Evolutionary conservation across 2,113 vertebrate species (phyloP).

Genomic region (Nanorana parkeri): DNA sequence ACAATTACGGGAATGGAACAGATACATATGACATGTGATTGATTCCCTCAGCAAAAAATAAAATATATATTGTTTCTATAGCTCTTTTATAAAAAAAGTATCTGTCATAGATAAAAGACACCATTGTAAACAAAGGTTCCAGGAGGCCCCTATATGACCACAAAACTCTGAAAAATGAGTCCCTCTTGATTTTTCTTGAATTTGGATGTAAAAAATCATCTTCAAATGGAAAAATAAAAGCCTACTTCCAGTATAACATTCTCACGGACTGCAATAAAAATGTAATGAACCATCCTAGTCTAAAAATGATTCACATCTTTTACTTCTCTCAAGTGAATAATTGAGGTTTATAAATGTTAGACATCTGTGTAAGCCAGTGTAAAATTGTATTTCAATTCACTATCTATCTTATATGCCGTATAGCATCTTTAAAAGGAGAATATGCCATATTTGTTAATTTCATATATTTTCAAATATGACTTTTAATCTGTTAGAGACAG

Average conservation of each 20-base stretch:
- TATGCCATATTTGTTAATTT: too few species aligned
- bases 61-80: neutral
- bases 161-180: constrained; percentile 9
- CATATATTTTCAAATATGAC: too few species aligned
- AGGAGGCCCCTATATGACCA: constrained; percentile 10
- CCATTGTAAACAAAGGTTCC: constrained; percentile 9
- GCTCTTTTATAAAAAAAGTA: constrained; percentile 14
- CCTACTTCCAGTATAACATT: neutral
- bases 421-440: neutral
- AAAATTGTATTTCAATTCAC: neutral
- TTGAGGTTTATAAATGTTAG: constrained; percentile 18
- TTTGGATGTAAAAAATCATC: constrained; percentile 28
- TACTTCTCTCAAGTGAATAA: constrained; percentile 22
- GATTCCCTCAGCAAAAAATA: neutral
- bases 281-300: constrained; percentile 2
- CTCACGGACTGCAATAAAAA: constrained; percentile 15
- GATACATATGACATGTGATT: constrained; percentile 7
- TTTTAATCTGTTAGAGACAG: too few species aligned
- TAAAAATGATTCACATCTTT: constrained; percentile 15
- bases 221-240: constrained; percentile 7
- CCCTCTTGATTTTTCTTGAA: neutral
- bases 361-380: constrained; percentile 3
- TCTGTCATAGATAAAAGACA: constrained; percentile 24
- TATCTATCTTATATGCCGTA: neutral
- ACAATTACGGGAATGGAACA: neutral